Evolutionary conservation across 2,113 vertebrate genomes (phyloP).

Genomic region (Strix aluco): DNA sequence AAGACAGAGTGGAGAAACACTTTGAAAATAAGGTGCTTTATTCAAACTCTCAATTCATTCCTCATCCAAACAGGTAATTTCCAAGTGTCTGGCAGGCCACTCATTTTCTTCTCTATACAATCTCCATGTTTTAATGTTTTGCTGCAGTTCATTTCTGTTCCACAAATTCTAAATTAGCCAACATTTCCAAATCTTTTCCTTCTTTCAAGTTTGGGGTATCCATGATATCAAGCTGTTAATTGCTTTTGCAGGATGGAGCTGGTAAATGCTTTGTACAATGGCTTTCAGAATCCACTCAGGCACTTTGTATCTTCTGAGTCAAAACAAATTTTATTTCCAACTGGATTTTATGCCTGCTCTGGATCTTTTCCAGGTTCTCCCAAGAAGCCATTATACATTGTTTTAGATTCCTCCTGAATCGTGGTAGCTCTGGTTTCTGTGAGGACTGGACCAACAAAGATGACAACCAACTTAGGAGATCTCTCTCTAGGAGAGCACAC

Average conservation of each 20-base stretch:
- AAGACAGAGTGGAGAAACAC: not conserved
- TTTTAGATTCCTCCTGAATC: not conserved
- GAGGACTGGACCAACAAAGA: not conserved
- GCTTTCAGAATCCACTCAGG: not conserved
- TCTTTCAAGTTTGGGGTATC: not conserved
- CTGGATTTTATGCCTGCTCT: not conserved
- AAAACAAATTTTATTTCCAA: constrained; percentile 4
- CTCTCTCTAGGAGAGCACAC: not conserved
- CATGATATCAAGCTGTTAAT: not conserved
- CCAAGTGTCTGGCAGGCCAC: not conserved
- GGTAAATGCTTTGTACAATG: not conserved
- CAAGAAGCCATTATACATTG: not conserved
- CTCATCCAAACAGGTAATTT: not conserved
- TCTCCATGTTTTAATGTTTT: not conserved
- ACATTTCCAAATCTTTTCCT: not conserved
- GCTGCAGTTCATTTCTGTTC: not conserved
- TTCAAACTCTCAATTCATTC: not conserved
- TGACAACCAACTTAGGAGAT: not conserved
- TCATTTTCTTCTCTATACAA: not conserved
- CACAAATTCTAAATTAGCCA: not conserved
- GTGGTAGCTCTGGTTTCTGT: not conserved
- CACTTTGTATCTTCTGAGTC: not conserved
- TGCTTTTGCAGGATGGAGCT: not conserved
- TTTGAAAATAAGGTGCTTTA: not conserved
- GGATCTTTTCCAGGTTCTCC: not conserved